A percentile compares a stretch with the other conserved stretches of the same genome.
Evolutionary conservation across 2,888 invertebrate species (phyloP).

Genomic region (Spisula subtruncata): DNA sequence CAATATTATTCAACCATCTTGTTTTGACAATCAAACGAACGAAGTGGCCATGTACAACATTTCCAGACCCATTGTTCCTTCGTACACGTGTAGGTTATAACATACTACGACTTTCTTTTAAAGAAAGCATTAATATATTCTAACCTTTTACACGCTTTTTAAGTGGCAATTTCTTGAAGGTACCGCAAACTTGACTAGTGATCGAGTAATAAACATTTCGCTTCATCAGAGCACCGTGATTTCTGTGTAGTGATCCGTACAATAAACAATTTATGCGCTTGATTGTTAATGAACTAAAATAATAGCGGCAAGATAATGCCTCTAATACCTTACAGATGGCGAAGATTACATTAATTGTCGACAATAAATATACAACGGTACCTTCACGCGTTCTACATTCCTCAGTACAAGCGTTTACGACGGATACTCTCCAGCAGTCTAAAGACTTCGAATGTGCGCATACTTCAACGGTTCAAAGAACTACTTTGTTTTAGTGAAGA

Average conservation of each 20-base stretch:
- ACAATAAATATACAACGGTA: constrained; percentile 55
- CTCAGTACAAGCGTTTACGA: constrained; percentile 31
- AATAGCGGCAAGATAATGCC: constrained; percentile 46
- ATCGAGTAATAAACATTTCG: constrained; percentile 41
- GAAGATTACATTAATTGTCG: constrained; percentile 54
- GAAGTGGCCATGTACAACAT: background rate
- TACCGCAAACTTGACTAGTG: constrained; percentile 34
- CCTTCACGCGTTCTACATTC: constrained; percentile 46
- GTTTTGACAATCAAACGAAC: background rate
- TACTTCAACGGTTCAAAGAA: constrained; percentile 50
- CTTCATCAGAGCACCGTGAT: constrained; percentile 42
- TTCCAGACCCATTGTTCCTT: constrained; percentile 25
- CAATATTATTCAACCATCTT: background rate
- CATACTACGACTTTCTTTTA: constrained; percentile 16
- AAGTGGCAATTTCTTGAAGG: constrained; percentile 37
- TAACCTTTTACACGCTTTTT: constrained; percentile 34
- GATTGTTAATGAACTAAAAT: constrained; percentile 56
- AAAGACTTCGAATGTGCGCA: constrained; percentile 35
- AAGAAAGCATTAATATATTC: background rate
- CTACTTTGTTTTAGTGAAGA: constrained; percentile 28
- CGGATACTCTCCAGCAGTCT: constrained; percentile 16
- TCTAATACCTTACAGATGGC: constrained; percentile 45
- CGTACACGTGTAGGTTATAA: constrained; percentile 35
- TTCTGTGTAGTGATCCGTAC: constrained; percentile 49
- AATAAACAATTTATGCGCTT: constrained; percentile 52